These are phyloP conservation scores for Streblospio benedicti DNA, from an alignment of 1,140 invertebrate species.

Conservation along the genomic window DNA sequence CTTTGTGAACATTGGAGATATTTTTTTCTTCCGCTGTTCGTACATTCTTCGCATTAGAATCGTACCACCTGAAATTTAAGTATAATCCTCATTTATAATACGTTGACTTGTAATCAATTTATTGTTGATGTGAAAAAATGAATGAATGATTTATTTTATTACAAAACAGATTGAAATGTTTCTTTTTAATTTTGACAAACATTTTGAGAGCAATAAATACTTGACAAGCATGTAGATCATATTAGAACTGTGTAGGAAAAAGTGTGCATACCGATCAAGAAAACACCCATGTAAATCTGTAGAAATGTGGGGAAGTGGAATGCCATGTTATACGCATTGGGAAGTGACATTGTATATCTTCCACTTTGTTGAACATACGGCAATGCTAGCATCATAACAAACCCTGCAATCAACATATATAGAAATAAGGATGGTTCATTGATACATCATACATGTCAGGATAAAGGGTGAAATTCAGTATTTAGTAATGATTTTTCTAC, in stretches of 20 bases:
- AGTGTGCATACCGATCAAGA: conserved; percentile 55
- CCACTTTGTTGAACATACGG: conserved; percentile 80
- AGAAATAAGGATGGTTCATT: conserved; percentile 18
- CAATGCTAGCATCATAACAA: conserved; percentile 56
- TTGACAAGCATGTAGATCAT: too few species aligned
- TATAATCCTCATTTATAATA: background rate
- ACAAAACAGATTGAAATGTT: background rate
- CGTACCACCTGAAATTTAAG: conserved; percentile 23
- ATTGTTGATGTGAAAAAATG: background rate
- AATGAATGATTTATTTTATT: background rate
- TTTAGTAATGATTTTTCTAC: background rate
- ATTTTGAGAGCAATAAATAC: too few species aligned
- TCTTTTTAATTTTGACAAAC: too few species aligned
- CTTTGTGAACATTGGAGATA: too few species aligned
- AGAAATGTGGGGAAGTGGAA: conserved; percentile 76
- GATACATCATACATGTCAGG: background rate
- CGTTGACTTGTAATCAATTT: too few species aligned
- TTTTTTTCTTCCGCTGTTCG: conserved; percentile 29
- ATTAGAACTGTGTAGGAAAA: too few species aligned
- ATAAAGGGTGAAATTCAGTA: background rate
- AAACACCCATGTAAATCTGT: conserved; percentile 66
- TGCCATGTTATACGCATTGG: conserved; percentile 75
- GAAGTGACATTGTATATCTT: conserved; percentile 65
- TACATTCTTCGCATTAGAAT: conserved; percentile 30
- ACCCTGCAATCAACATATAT: conserved; percentile 51